These are phyloP conservation scores for Drosophila testacea DNA, from an alignment of 2,888 invertebrate genomes.

Conservation along the genomic window DNA sequence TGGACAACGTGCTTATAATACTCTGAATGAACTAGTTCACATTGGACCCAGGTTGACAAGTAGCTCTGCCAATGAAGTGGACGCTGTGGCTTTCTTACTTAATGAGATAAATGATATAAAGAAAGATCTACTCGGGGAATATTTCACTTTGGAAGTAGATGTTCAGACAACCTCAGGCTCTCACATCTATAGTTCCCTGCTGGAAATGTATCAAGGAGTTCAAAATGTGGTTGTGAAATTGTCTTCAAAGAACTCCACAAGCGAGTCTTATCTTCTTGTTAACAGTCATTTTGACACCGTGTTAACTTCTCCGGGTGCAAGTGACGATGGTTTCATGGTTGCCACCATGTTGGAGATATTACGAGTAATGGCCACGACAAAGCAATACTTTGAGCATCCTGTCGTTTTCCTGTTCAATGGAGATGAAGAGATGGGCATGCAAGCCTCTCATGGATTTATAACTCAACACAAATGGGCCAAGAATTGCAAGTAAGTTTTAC, in stretches of 20 bases:
- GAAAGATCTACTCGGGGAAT: conserved; percentile 62
- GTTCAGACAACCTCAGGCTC: conserved; percentile 78
- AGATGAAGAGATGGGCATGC: conserved; percentile 88
- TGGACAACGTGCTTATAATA: conserved; percentile 88
- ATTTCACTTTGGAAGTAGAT: conserved; percentile 78
- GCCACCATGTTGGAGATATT: conserved; percentile 88
- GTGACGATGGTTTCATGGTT: conserved; percentile 88
- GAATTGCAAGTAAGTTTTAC: conserved; percentile 86
- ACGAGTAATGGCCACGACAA: conserved; percentile 82
- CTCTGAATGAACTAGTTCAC: conserved; percentile 39
- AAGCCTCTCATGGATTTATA: conserved; percentile 89
- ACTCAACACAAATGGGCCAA: conserved; percentile 93
- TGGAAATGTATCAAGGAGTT: conserved; percentile 79
- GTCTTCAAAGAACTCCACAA: conserved; percentile 67
- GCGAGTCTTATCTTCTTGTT: conserved; percentile 86
- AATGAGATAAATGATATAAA: conserved; percentile 72
- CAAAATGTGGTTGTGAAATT: conserved; percentile 83
- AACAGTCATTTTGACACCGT: conserved; percentile 95
- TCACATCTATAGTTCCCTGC: conserved; percentile 59
- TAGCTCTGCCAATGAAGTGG: conserved; percentile 89
- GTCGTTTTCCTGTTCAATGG: conserved; percentile 89
- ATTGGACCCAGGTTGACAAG: conserved; percentile 90
- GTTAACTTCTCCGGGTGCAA: conserved; percentile 91
- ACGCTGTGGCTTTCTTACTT: conserved; percentile 86
- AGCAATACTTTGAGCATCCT: conserved; percentile 85